phyloP scores from a whole-genome alignment of 2,797 vertebrate species.

The Thaleichthys pacificus region DNA sequence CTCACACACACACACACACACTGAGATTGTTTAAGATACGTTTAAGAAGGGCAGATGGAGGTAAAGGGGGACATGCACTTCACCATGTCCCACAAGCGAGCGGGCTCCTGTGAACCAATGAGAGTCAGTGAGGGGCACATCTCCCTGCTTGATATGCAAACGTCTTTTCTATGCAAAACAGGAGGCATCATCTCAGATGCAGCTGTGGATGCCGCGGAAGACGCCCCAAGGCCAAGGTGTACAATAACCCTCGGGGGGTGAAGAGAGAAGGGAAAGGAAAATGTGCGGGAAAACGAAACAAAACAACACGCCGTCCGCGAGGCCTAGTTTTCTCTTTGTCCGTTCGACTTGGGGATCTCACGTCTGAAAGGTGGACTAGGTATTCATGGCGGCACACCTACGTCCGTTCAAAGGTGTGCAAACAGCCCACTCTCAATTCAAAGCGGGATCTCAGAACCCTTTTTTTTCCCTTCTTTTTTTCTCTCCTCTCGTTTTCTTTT shows the following conservation, averaged over 20 bases:
- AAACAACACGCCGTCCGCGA: not conserved
- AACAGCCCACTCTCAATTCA: slow-evolving; percentile 52
- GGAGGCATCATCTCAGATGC: slow-evolving; percentile 42
- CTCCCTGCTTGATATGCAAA: slow-evolving; percentile 75
- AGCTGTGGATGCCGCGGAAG: slow-evolving; percentile 18
- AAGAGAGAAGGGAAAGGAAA: too few species aligned
- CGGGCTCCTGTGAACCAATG: slow-evolving; percentile 71
- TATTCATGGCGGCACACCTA: slow-evolving; percentile 32
- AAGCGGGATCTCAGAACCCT: slow-evolving; percentile 35
- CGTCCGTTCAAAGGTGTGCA: slow-evolving; percentile 50
- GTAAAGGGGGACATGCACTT: slow-evolving; percentile 68
- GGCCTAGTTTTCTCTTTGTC: not conserved
- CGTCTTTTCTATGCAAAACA: slow-evolving; percentile 67
- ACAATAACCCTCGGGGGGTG: slow-evolving; percentile 6
- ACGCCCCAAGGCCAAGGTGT: slow-evolving; percentile 48
- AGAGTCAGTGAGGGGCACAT: slow-evolving; percentile 61
- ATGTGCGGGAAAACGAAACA: too few species aligned
- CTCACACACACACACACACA: slow-evolving; percentile 42
- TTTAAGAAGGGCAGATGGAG: slow-evolving; percentile 71
- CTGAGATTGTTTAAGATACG: slow-evolving; percentile 67
- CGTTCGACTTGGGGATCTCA: slow-evolving; percentile 40
- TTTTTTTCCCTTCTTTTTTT: slow-evolving; percentile 42
- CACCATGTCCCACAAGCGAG: slow-evolving; percentile 62
- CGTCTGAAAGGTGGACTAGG: slow-evolving; percentile 42
- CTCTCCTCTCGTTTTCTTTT: too few species aligned